Evolutionary conservation across 2,797 vertebrate species (phyloP), one percentile per base, ranked within the genome.

Genomic region (Silurus aristotelis): DNA sequence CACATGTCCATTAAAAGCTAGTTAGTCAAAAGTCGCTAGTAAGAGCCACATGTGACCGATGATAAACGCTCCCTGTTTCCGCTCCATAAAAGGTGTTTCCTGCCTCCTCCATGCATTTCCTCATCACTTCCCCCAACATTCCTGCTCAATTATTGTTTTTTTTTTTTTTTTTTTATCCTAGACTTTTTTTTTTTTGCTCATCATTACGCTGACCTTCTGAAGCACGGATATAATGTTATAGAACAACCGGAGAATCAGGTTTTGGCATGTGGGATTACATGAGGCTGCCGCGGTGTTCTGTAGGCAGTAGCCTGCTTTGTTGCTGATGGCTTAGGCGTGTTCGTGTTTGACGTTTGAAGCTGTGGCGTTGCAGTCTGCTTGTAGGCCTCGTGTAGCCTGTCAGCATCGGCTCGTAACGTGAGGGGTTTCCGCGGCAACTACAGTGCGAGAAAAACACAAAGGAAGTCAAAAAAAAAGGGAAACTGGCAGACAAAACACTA

Each of bases 341-440:
- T 86, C n/a, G 87, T 58, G 9, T 89, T 38, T 3, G 85, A 87
- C 10, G 89, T 84, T 10, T 89, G 87, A 66, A 86, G 90, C 27
- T 91, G 86, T 25, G 88, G 20, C 1, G 80, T 58, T 0, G 77
- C 12, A 0, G 82, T 48, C 19, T 87, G 80, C 46, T 82, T 91
- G 67, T 87, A 81, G 19, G 81, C 87, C 89, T 90, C 92, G 73
- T 95, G 91, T 0, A 92, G 85, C 66, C 86, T 96, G 94, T 87
- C 91, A 12, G 84, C 25, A 56, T 91, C 92, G 64, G 85, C 90
- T 20, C 90, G 92, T 84, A 98, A 87, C 2, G 95, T 96, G 60
- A 93, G 92, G 78, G 95, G 96, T 90, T 98, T 99, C 6, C 94
- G 94, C 60, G 96, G 95, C 79, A 95, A 93, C 97, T 99, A 85